Percentiles rank a stretch among this genome's conserved stretches.
Conservation (phyloP, 2,113 vertebrate species). For the Martes martes region DNA sequence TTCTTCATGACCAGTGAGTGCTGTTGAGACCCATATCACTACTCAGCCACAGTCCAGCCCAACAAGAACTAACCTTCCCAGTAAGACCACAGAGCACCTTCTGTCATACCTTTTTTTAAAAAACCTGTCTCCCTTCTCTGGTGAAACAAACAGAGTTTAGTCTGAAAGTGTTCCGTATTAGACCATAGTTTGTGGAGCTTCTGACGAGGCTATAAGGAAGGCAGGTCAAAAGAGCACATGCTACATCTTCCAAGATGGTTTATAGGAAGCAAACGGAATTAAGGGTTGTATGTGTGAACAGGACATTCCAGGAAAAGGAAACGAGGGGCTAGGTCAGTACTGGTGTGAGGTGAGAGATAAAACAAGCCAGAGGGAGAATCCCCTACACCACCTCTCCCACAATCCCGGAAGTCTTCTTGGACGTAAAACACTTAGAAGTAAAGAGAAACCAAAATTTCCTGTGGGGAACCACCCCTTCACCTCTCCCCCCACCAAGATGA, state of each 20-base stretch:
- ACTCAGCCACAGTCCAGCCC: background rate
- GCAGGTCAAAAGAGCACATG: background rate
- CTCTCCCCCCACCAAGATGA: background rate
- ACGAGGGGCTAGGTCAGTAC: background rate
- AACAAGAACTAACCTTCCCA: background rate
- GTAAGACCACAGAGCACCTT: background rate
- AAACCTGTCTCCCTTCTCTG: background rate
- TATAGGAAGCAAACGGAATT: background rate
- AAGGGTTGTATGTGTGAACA: background rate
- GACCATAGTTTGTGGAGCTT: background rate
- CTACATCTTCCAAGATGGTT: background rate
- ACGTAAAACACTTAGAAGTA: background rate
- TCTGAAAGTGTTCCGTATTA: background rate
- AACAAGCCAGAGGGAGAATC: background rate
- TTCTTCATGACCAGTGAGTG: background rate
- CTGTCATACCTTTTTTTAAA: background rate
- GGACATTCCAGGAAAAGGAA: background rate
- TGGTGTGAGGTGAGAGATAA: background rate
- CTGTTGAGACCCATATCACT: background rate
- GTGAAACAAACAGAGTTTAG: background rate
- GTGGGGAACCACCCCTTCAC: background rate
- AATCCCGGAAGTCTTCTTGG: background rate
- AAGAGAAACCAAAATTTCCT: background rate
- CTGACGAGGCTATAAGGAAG: background rate
- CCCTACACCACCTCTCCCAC: background rate